Percentiles rank a stretch among this genome's conserved stretches.
Conservation (phyloP, 2,113 vertebrate species). For the Donacobius atricapilla region DNA sequence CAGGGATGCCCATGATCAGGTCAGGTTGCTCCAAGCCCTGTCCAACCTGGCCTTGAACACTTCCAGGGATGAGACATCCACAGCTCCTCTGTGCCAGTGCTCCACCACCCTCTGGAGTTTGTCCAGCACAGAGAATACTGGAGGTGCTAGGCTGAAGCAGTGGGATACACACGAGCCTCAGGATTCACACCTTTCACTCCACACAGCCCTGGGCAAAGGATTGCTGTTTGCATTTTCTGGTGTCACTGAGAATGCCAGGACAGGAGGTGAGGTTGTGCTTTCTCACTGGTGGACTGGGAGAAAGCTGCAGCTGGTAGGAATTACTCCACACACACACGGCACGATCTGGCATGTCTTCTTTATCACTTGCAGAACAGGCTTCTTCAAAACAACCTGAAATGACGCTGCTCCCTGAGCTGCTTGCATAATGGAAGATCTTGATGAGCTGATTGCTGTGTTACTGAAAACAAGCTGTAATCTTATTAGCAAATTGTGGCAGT, state of each 20-base stretch:
- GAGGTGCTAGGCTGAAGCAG: background rate
- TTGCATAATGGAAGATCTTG: constrained; percentile 52
- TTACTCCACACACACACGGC: background rate
- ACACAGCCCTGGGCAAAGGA: background rate
- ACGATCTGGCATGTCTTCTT: background rate
- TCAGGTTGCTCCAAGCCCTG: rapidly evolving
- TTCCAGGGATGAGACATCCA: background rate
- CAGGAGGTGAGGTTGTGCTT: background rate
- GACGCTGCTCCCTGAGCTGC: constrained; percentile 8
- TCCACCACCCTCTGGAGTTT: background rate
- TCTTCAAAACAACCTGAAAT: constrained; percentile 24
- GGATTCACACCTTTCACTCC: background rate
- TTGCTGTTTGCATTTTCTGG: background rate
- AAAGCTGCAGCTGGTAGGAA: background rate
- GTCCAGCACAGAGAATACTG: background rate
- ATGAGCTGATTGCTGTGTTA: constrained; percentile 44
- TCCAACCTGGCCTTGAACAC: no score
- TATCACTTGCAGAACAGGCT: constrained; percentile 52
- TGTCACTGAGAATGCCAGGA: background rate
- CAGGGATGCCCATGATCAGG: background rate
- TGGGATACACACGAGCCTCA: rapidly evolving
- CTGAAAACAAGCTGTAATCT: constrained; percentile 53
- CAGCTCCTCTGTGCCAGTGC: background rate
- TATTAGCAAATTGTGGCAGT: constrained; percentile 6
- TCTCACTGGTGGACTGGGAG: background rate